A percentile compares a stretch with the other conserved stretches of the same genome.
Evolutionary conservation across 2,797 vertebrate genomes (phyloP).

Genomic region (Falco rusticolus): DNA sequence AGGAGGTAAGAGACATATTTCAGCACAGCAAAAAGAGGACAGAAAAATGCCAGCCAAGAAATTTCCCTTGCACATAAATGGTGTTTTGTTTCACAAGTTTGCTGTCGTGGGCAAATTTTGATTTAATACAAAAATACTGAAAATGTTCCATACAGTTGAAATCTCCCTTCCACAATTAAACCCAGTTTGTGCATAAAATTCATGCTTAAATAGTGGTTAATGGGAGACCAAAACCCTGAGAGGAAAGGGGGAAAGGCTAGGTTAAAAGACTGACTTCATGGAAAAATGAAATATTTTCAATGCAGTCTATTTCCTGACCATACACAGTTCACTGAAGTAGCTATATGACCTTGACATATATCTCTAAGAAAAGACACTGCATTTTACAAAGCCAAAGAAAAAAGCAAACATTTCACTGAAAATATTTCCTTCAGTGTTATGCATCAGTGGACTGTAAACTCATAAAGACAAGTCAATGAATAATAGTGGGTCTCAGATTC

Average conservation of each 20-base stretch:
- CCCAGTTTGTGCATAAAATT: background rate
- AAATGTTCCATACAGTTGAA: background rate
- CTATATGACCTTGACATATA: constrained; percentile 40
- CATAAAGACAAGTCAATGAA: constrained; percentile 60
- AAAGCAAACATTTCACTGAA: constrained; percentile 54
- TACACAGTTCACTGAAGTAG: constrained; percentile 54
- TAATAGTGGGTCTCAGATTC: constrained; percentile 47
- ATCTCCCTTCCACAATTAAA: background rate
- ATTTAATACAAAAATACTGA: constrained; percentile 36
- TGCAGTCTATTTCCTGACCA: constrained; percentile 30
- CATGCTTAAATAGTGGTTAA: background rate
- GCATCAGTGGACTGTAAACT: constrained; percentile 49
- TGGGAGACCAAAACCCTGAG: background rate
- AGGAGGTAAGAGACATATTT: background rate
- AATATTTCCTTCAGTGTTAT: constrained; percentile 56
- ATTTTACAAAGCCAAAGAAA: constrained; percentile 57
- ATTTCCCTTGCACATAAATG: background rate
- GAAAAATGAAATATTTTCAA: constrained; percentile 44
- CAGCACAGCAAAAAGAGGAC: background rate
- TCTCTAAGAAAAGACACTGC: constrained; percentile 50
- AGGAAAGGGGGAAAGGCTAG: background rate
- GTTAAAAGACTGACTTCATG: constrained; percentile 18
- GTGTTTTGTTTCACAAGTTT: background rate
- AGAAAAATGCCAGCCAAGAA: background rate
- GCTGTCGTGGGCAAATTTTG: background rate